phyloP scores from a whole-genome alignment of 2,113 vertebrate genomes.

The Callaeas wilsoni region DNA sequence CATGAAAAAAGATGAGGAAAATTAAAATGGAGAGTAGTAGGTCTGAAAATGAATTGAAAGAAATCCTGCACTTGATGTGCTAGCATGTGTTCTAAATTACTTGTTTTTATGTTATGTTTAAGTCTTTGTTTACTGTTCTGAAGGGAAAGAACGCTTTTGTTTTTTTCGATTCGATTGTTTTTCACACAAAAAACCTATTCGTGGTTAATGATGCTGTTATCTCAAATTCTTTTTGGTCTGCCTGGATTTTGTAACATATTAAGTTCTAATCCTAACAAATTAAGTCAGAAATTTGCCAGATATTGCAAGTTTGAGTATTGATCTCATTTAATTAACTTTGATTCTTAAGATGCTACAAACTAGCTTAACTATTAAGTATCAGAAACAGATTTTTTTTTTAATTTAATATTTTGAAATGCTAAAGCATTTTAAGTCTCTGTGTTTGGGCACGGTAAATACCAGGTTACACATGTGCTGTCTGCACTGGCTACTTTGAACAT shows the following conservation, averaged over 20 bases:
- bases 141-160: background rate
- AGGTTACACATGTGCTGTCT: background rate
- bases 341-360: background rate
- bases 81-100: background rate
- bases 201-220: background rate
- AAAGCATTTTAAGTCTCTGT: background rate
- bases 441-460: background rate
- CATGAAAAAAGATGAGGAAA: background rate
- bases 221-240: background rate
- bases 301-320: background rate
- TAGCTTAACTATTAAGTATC: background rate
- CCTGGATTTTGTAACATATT: background rate
- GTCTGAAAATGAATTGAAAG: background rate
- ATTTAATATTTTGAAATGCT: background rate
- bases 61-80: background rate
- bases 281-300: background rate
- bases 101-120: background rate
- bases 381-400: background rate
- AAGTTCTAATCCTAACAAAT: background rate
- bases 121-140: background rate
- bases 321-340: background rate
- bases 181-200: background rate
- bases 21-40: background rate
- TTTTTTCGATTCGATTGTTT: background rate
- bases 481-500: background rate